Base-by-base conservation (phyloP, 2,888 invertebrate species). In the Uropetala carovei region DNA sequence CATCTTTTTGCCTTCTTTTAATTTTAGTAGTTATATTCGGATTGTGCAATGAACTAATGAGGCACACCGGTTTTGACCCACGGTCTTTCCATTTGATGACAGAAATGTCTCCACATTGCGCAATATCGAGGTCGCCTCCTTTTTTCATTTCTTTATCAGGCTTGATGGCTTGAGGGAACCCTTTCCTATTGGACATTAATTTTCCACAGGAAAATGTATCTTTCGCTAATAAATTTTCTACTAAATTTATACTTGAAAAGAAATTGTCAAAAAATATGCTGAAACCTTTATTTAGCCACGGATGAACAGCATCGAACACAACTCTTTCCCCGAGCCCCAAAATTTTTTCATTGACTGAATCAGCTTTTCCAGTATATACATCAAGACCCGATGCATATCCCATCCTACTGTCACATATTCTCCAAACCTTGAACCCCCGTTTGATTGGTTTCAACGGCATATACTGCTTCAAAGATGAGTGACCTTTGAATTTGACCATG, bases 401-500 rank as follows among this genome's bases (percentile, higher is more conserved):
- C 18, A 18, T 59, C 59, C 9, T 59, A 14, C 59, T 59, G 59
- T 59, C 59, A 14, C 59, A 59, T 11, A 59, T 59, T 9, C 10
- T 92, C 93, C 94, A 94, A 30, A 94, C 93, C 93, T 94, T 94
- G 89, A 93, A 94, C 4, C 94, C 93, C 83, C 93, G 92, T 93
- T 94, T 93, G 86, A 93, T 93, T 13, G 93, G 93, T 92, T 94
- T 93, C 93, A n/a, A n/a, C n/a, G n/a, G n/a, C n/a, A n/a, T n/a
- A n/a, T n/a, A 94, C 92, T 94, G 93, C 84, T 93, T 94, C 93
- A 93, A 75, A 68, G 92, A 82, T 43, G 92, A 92, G 58, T 93
- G 91, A 43, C 94, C 94, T 92, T 94, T 94, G 91, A 94, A 94
- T 94, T 93, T n/a, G n/a, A n/a, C n/a, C n/a, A n/a, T n/a, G n/a